A percentile compares a stretch with the other conserved stretches of the same genome.
Conservation (phyloP, 2,888 invertebrate genomes). For the Hartigia nigra region DNA sequence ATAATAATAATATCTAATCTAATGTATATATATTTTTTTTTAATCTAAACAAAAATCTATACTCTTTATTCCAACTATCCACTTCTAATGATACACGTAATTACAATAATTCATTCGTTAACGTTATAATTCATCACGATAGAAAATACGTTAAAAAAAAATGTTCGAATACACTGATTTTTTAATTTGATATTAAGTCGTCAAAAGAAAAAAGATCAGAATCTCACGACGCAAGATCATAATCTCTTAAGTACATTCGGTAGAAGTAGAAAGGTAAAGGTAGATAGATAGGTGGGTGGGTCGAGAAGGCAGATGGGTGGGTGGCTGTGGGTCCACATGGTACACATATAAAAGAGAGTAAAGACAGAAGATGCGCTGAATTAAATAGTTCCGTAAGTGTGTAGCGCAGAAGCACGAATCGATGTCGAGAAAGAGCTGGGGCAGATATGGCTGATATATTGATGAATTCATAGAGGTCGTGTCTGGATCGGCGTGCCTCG, state of each 20-base stretch:
- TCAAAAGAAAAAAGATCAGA: slow-evolving; percentile 11
- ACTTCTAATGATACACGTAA: slow-evolving; percentile 4
- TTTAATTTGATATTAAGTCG: background rate
- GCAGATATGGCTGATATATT: slow-evolving; percentile 45
- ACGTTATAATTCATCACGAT: background rate
- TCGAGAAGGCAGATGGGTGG: slow-evolving; percentile 13
- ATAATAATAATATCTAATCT: too few species aligned
- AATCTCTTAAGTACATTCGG: slow-evolving; percentile 39
- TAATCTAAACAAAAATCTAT: background rate
- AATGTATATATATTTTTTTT: too few species aligned
- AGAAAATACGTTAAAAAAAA: background rate
- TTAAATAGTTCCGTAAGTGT: slow-evolving; percentile 42
- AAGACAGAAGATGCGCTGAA: slow-evolving; percentile 26
- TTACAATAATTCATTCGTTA: background rate
- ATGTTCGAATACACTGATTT: background rate
- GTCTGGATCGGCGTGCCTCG: slow-evolving; percentile 32
- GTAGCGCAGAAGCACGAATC: slow-evolving; percentile 22
- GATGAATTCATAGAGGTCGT: slow-evolving; percentile 46
- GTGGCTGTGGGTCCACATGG: slow-evolving; percentile 15
- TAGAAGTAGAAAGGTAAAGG: slow-evolving; percentile 12
- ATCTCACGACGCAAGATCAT: slow-evolving; percentile 35
- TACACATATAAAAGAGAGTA: background rate
- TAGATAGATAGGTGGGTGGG: slow-evolving; percentile 16
- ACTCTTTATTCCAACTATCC: background rate
- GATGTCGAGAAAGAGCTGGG: slow-evolving; percentile 29